Percentiles rank a stretch among this genome's conserved stretches.
Evolutionary conservation across 2,113 vertebrate genomes (phyloP).

Genomic region (Oostethus manadensis): DNA sequence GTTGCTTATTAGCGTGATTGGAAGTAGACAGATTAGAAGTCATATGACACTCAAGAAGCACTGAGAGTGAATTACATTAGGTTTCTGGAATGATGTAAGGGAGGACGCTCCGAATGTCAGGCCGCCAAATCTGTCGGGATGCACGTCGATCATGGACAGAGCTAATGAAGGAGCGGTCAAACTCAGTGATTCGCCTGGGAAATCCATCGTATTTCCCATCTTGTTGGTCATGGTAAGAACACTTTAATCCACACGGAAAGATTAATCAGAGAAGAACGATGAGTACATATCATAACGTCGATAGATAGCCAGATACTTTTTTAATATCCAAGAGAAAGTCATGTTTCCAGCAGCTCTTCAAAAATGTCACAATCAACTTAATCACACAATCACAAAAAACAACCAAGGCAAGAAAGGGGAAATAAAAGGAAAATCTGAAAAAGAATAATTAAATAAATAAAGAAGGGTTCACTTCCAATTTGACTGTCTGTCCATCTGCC

Average conservation of each 20-base stretch:
- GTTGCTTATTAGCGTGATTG: background rate
- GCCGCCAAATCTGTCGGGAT: constrained; percentile 68
- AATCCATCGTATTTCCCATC: constrained; percentile 75
- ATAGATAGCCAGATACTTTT: no score
- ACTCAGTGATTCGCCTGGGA: constrained; percentile 54
- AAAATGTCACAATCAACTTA: no score
- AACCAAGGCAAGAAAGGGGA: no score
- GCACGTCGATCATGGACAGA: constrained; percentile 66
- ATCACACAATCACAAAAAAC: no score
- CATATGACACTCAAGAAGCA: no score
- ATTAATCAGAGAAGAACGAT: background rate
- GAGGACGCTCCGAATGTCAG: constrained; percentile 75
- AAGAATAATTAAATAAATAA: no score
- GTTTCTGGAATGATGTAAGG: constrained; percentile 42
- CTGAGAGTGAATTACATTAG: constrained; percentile 67
- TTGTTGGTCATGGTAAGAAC: constrained; percentile 75
- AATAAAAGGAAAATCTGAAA: no score
- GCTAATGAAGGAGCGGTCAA: constrained; percentile 66
- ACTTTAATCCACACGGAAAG: constrained; percentile 54
- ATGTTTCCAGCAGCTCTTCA: no score
- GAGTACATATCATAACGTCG: background rate
- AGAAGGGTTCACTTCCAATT: no score
- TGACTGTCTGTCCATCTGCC: no score
- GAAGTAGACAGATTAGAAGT: background rate
- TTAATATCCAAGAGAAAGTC: no score